Base-by-base conservation (phyloP, 2,797 vertebrate genomes). In the Rhabdophis nuchalis region DNA sequence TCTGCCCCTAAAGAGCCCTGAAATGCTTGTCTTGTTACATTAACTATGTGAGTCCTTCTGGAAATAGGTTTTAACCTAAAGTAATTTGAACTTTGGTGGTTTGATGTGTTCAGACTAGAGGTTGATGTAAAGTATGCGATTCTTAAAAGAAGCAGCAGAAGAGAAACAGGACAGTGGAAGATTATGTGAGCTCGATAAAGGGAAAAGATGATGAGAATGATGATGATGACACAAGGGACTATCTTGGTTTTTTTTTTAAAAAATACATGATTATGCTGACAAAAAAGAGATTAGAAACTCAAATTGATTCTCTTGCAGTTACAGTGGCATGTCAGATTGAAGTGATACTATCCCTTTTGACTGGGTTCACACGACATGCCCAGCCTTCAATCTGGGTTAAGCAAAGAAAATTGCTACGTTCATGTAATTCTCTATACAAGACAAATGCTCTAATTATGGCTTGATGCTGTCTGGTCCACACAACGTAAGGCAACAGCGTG, bases 11-110 rank as follows among this genome's bases (percentile, higher is more conserved):
- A 95, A 94, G 92, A 95, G 94, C 54, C 50, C 92, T 95, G 94
- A 94, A 93, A 68, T 0, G 0, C 32, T 1, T 95, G 93, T 94
- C 94, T 95, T 94, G 94, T 91, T 93, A 92, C 88, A 89, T 94
- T 95, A 93, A 92, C 53, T 52, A 96, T 93, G 94, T 93, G 94
- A 95, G 94, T 82, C 92, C 88, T 97, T 93, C 91, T 95, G 92
- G 94, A 95, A 95, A 96, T 94, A 95, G 91, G 91, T 96, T 96
- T 89, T 95, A 93, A 96, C 96, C 94, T 94, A 88, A 94, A 94
- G 93, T 95, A 95, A 95, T 96, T 93, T 94, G 92, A 95, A 95
- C 86, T 93, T 52, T 93, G 82, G 23, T 92, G 91, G 93, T 95
- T 95, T 92, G 94, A 92, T 92, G 86, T 92, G 72, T 77, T 89